Evolutionary conservation across 2,113 vertebrate species (phyloP), one percentile per base, ranked within the genome.

Genomic region (Physeter macrocephalus): DNA sequence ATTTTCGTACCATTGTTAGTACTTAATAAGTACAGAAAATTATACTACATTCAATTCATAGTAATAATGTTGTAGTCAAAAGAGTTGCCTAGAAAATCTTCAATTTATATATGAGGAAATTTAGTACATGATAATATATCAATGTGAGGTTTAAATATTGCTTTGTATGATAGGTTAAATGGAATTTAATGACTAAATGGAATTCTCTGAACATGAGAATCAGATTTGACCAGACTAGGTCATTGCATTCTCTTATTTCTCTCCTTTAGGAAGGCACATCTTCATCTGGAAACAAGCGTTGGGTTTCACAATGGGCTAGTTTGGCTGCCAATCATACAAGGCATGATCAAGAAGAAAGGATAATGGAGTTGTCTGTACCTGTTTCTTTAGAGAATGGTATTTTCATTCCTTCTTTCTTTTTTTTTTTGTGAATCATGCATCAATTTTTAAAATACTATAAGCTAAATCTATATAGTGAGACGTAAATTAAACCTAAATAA

Each of bases 261-360:
- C 91, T 46, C 94, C 92, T 98, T 81, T 93, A 99, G 97, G 99
- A 99, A 97, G 98, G 99, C 77, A 98, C 99, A 7, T 2, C 99
- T 98, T 97, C 97, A 75, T 98, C 99, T 93, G 99, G 99, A 96
- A 98, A 98, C 97, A 99, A 99, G 96, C 99, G 99, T 25, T 99
- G 99, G 99, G 99, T 99, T 43, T 99, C 99, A 27, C 99, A 99
- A 59, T 99, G 99, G 99, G 99, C 99, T 96, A 99, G 99, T 98
- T 97, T 99, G 98, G 99, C 99, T 98, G 99, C 99, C 95, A 99
- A 99, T 98, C 99, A 99, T 97, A 99, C 99, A 78, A 99, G 98
- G 97, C 99, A 99, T 90, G 99, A 99, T 90, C 99, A 99, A 95
- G 99, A 99, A 98, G 99, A 99, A 92, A 98, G 99, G 23, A 99